Evolutionary conservation across 2,888 invertebrate genomes (phyloP).

Genomic region (Ochropacha duplaris): DNA sequence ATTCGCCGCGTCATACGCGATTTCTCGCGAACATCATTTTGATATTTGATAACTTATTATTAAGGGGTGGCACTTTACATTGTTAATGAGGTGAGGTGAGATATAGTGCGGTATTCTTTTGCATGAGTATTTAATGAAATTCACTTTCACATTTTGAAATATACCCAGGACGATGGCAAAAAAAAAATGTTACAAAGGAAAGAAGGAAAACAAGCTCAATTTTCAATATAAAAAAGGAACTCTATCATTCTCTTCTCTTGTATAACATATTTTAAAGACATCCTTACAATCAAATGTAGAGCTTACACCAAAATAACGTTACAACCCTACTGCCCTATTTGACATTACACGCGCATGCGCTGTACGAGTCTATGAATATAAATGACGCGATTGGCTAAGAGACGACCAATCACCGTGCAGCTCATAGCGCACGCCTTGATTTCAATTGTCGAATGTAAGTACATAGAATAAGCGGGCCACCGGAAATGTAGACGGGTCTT

Average conservation of each 20-base stretch:
- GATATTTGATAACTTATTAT: slow-evolving; percentile 64
- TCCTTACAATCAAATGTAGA: neutral
- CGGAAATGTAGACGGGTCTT: slow-evolving; percentile 4
- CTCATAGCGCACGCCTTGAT: slow-evolving; percentile 59
- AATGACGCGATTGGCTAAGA: slow-evolving; percentile 48
- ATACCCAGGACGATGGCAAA: too few species aligned
- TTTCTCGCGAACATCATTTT: slow-evolving; percentile 58
- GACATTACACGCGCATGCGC: slow-evolving; percentile 55
- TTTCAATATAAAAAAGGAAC: too few species aligned
- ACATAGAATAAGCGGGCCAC: slow-evolving; percentile 35
- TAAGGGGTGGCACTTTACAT: slow-evolving; percentile 61
- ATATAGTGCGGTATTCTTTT: slow-evolving; percentile 32
- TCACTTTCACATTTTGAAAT: too few species aligned
- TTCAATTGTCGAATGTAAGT: slow-evolving; percentile 47
- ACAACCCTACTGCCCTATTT: slow-evolving; percentile 32
- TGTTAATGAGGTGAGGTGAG: slow-evolving; percentile 41
- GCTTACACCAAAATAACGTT: slow-evolving; percentile 4
- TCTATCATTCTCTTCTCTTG: too few species aligned
- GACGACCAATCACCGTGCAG: slow-evolving; percentile 48
- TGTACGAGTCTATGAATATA: slow-evolving; percentile 41
- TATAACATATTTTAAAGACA: too few species aligned
- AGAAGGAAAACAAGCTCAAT: too few species aligned
- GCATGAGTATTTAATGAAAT: slow-evolving; percentile 3
- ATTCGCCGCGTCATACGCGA: slow-evolving; percentile 62
- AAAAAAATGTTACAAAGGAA: too few species aligned